These are phyloP conservation scores for Budorcas taxicolor DNA, from an alignment of 2,113 vertebrate species.

Conservation along the genomic window DNA sequence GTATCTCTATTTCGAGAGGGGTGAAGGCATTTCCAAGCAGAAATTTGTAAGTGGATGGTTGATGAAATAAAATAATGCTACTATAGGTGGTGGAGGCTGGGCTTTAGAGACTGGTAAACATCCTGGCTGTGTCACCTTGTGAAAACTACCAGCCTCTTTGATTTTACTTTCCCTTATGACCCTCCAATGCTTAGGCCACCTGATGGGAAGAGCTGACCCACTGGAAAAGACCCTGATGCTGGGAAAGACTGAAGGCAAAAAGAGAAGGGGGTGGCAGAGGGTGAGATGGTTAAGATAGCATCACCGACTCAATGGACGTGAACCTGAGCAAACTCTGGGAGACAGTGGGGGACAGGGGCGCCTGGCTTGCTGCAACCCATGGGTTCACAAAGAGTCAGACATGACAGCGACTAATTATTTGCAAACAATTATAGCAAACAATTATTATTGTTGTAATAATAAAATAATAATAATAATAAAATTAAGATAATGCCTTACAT, in stretches of 20 bases:
- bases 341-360: background rate
- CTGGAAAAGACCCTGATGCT: background rate
- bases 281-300: background rate
- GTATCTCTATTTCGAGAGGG: background rate
- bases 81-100: accelerated
- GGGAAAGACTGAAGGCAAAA: background rate
- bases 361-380: background rate
- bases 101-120: background rate
- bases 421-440: accelerated
- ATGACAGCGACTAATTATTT: background rate
- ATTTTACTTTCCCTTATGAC: background rate
- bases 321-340: background rate
- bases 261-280: background rate
- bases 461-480: background rate
- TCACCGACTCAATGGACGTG: accelerated
- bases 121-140: background rate
- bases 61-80: background rate
- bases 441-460: background rate
- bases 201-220: background rate
- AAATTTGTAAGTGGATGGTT: background rate
- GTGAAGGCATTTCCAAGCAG: background rate
- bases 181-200: background rate
- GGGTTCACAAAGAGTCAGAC: background rate
- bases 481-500: background rate
- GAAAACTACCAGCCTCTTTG: background rate